phyloP scores from a whole-genome alignment of 2,888 invertebrate species.

The Drosophila gaucha region DNA sequence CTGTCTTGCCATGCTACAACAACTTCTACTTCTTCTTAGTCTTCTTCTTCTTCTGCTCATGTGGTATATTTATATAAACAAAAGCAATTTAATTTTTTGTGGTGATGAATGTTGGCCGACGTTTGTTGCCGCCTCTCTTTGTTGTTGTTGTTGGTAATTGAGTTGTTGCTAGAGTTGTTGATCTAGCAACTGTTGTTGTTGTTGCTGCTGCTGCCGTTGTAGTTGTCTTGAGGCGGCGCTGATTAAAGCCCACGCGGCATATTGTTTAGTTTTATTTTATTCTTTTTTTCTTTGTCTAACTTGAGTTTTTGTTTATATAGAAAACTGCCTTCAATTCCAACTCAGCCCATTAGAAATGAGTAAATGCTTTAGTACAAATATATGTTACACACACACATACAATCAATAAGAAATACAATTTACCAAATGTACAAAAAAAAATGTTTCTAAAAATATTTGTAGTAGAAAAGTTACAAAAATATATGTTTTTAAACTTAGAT shows the following conservation, averaged over 20 bases:
- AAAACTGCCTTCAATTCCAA: constrained; percentile 42
- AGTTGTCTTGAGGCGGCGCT: constrained; percentile 62
- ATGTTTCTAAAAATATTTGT: no score
- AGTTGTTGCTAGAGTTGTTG: constrained; percentile 67
- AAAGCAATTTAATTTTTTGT: constrained; percentile 76
- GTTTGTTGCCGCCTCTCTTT: constrained; percentile 48
- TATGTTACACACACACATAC: no score
- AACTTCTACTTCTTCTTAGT: constrained; percentile 1
- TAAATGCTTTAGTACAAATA: no score
- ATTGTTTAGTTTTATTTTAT: constrained; percentile 73
- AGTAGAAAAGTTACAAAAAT: no score
- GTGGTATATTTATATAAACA: constrained; percentile 69
- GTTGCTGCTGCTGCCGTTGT: constrained; percentile 22
- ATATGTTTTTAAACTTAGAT: no score
- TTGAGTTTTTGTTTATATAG: constrained; percentile 63
- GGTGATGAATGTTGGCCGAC: constrained; percentile 74
- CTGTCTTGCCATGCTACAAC: constrained; percentile 41
- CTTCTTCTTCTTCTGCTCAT: background rate
- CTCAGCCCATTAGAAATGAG: background rate
- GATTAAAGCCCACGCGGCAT: constrained; percentile 67
- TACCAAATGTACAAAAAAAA: no score
- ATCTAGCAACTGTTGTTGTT: constrained; percentile 41
- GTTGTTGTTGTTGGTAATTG: constrained; percentile 64
- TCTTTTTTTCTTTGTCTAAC: constrained; percentile 20
- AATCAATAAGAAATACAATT: no score